A percentile compares a stretch with the other conserved stretches of the same genome.
Evolutionary conservation across 2,888 invertebrate genomes (phyloP).

Genomic region (Leptopilina myrica): DNA sequence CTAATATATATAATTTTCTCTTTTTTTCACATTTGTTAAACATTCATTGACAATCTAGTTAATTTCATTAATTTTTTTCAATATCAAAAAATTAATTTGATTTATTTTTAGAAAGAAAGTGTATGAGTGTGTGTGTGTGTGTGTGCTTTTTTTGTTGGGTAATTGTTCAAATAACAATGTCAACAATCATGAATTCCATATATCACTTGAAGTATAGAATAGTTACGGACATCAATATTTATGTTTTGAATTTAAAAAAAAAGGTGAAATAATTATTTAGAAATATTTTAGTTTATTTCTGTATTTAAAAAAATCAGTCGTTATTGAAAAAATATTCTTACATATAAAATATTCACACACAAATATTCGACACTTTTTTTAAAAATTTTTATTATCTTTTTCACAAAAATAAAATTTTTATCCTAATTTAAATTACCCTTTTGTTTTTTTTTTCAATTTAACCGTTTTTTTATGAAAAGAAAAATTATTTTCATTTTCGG

Average conservation of each 20-base stretch:
- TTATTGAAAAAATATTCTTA: too few species aligned
- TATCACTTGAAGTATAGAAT: not conserved
- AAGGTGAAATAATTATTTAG: too few species aligned
- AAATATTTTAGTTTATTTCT: too few species aligned
- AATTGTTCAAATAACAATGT: conserved; percentile 3
- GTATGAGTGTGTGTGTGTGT: not conserved
- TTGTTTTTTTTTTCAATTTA: not conserved
- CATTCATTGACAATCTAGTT: not conserved
- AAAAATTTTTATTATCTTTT: not conserved
- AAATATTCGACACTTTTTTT: not conserved
- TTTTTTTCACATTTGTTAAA: not conserved
- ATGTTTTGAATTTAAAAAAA: not conserved
- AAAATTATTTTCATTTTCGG: not conserved
- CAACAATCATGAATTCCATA: not conserved
- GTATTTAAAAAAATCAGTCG: too few species aligned
- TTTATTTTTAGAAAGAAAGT: not conserved
- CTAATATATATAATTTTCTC: not conserved
- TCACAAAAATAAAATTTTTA: too few species aligned
- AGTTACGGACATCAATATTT: not conserved
- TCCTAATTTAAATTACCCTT: not conserved
- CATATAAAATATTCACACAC: too few species aligned
- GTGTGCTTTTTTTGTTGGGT: not conserved
- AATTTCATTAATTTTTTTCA: not conserved
- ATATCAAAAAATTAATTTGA: not conserved
- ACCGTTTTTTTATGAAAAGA: not conserved